Evolutionary conservation across 2,113 vertebrate genomes (phyloP), one percentile per base, ranked within the genome.

Genomic region (Nanorana parkeri): DNA sequence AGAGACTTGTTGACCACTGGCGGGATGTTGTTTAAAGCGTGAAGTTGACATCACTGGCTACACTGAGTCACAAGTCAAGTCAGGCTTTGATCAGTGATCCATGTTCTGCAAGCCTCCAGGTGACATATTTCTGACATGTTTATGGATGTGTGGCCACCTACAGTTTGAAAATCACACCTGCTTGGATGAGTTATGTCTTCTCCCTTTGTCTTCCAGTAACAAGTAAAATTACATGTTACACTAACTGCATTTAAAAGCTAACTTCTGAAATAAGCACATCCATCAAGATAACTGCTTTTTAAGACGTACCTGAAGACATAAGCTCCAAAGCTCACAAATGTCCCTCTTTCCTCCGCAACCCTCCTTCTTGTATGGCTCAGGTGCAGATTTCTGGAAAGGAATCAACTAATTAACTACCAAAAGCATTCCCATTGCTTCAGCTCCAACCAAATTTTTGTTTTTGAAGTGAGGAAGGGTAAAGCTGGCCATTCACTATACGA

Each of bases 131-230:
- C 63, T 78, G 64, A 68, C 77, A 78, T 68, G 54, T 68, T 78
- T 78, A 68, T 78, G 64, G 26, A 13, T 15, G 11, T 58, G 20
- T 41, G 51, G 64, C 77, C 77, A 78, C 77, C 52, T 67, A 78
- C 51, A 68, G 51, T 36, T n/a, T 17, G 51, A 65, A 52, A n/a
- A 68, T 78, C 64, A 66, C 77, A 78, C 52, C 77, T 78, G 64
- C 20, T 68, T 58, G 36, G 51, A 68, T 66, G 28, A 32, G 28
- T 24, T n/a, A 67, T 67, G 23, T 19, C 23, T 68, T 67, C n/a
- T 58, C 54, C 19, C 16, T 41, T 19, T 67, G 77, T 36, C 65
- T 78, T 16, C 56, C 7, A 36, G 64, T 23, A 24, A 24, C 29
- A 52, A 36, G 26, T 78, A 67, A 68, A 24, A 55, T 78, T 29